These are phyloP conservation scores for Acleris laterana DNA, from an alignment of 2,888 invertebrate genomes.

Conservation along the genomic window DNA sequence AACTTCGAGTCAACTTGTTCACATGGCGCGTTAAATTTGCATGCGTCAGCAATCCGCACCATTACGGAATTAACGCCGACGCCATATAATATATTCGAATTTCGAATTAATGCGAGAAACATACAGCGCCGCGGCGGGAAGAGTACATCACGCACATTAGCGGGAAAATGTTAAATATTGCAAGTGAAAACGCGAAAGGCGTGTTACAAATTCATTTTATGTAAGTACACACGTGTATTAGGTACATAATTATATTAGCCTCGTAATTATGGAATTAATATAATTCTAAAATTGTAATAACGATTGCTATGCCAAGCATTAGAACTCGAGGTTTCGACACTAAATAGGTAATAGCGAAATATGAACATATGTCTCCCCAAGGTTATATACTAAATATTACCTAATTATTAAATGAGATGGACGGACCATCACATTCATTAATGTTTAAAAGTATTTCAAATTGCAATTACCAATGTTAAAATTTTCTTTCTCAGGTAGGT, in stretches of 20 bases:
- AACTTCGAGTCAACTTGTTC: constrained; percentile 17
- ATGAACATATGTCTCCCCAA: no score
- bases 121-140: constrained; percentile 7
- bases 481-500: no score
- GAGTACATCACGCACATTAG: constrained; percentile 18
- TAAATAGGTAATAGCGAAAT: no score
- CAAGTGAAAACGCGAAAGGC: constrained; percentile 23
- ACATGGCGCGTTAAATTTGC: constrained; percentile 24
- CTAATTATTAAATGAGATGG: no score
- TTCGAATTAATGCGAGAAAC: constrained; percentile 45
- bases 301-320: no score
- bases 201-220: constrained; percentile 29
- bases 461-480: no score
- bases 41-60: constrained; percentile 42
- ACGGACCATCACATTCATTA: no score
- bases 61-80: constrained; percentile 61
- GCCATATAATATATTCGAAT: constrained; percentile 57
- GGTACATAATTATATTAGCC: constrained; percentile 4
- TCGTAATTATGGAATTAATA: constrained; percentile 7
- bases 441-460: no score
- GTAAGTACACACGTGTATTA: neutral
- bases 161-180: constrained; percentile 30
- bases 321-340: no score
- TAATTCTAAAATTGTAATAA: neutral
- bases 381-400: no score